Conservation (phyloP, 1,140 invertebrate genomes). For the Drosophila melanogaster region DNA sequence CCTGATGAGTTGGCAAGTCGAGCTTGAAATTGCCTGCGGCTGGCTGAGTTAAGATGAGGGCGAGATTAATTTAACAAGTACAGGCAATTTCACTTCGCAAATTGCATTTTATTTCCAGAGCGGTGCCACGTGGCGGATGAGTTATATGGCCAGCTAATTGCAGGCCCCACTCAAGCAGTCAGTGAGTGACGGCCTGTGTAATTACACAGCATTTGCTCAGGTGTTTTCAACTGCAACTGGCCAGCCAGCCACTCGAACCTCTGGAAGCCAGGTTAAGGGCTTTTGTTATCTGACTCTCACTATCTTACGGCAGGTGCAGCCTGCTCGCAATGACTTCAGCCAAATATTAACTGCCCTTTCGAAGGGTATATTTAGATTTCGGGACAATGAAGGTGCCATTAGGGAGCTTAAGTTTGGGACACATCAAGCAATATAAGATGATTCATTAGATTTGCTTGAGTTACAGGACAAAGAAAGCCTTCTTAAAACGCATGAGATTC, state of each 20-base stretch:
- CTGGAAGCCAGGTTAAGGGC: neutral
- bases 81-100: conserved; percentile 48
- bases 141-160: conserved; percentile 47
- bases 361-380: conserved; percentile 14
- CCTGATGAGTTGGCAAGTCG: conserved; percentile 53
- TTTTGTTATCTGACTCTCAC: conserved; percentile 41
- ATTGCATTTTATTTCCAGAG: conserved; percentile 53
- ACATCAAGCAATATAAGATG: neutral
- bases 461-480: neutral
- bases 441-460: neutral
- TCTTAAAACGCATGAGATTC: neutral
- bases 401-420: neutral
- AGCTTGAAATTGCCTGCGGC: conserved; percentile 65
- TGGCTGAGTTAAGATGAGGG: conserved; percentile 22
- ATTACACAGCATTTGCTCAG: conserved; percentile 30
- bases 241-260: conserved; percentile 8
- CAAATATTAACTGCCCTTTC: conserved; percentile 21
- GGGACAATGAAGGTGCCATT: neutral
- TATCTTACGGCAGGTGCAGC: conserved; percentile 36
- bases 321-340: conserved; percentile 50
- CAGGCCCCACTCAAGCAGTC: conserved; percentile 14
- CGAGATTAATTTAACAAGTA: conserved; percentile 50
- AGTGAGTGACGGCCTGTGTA: conserved; percentile 28
- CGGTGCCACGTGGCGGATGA: conserved; percentile 44
- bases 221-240: conserved; percentile 23